Conservation (phyloP, 2,888 invertebrate genomes). For the Plusia festucae region DNA sequence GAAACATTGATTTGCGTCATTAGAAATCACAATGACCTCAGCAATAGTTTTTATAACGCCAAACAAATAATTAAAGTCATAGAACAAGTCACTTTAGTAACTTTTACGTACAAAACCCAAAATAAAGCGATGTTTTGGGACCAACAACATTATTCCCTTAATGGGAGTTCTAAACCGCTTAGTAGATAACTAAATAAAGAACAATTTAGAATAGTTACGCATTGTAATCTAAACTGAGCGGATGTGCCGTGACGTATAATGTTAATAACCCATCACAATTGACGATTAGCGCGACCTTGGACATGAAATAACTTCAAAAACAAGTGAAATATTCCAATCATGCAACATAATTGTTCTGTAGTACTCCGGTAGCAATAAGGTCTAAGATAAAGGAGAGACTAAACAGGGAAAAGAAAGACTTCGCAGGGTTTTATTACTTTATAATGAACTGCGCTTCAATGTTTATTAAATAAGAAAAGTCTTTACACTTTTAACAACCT, state of each 20-base stretch:
- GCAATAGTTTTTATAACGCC: neutral
- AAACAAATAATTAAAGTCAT: neutral
- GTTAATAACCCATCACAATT: constrained; percentile 26
- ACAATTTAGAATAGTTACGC: constrained; percentile 43
- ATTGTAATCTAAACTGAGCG: constrained; percentile 33
- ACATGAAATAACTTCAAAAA: constrained; percentile 15
- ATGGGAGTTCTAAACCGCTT: constrained; percentile 22
- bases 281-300: constrained; percentile 21
- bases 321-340: constrained; percentile 17
- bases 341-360: constrained; percentile 13
- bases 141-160: constrained; percentile 18
- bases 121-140: constrained; percentile 21
- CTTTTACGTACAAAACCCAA: neutral
- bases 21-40: neutral
- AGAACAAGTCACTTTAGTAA: neutral
- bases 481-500: neutral
- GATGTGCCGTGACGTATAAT: constrained; percentile 42
- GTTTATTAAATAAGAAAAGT: neutral
- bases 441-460: constrained; percentile 9
- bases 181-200: constrained; percentile 30
- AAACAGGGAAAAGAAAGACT: neutral
- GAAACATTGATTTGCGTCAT: no score
- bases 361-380: constrained; percentile 1
- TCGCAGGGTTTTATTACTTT: constrained; percentile 19
- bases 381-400: constrained; percentile 11